Percentiles rank a stretch among this genome's conserved stretches.
Conservation (phyloP, 2,797 vertebrate genomes). For the Gila robusta region DNA sequence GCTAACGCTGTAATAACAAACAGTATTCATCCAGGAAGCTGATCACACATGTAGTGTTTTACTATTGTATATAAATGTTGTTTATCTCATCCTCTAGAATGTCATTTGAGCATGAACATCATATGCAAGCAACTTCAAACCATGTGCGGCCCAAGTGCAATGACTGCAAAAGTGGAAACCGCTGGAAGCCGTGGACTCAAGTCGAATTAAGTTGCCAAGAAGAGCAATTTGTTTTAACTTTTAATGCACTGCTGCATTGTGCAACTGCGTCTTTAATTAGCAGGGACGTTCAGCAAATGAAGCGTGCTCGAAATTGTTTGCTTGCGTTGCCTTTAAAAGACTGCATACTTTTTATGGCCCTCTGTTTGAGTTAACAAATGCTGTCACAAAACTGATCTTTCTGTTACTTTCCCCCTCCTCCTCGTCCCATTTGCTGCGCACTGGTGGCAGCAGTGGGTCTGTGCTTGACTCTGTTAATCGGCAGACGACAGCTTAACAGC, state of each 20-base stretch:
- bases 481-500: slow-evolving; percentile 81
- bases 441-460: slow-evolving; percentile 69
- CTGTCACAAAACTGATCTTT: slow-evolving; percentile 73
- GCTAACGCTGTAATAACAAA: background rate
- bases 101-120: slow-evolving; percentile 42
- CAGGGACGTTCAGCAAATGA: slow-evolving; percentile 76
- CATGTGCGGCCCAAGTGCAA: slow-evolving; percentile 59
- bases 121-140: slow-evolving; percentile 68
- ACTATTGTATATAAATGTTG: slow-evolving; percentile 6
- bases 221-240: slow-evolving; percentile 71
- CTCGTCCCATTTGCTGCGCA: slow-evolving; percentile 68
- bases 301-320: slow-evolving; percentile 73
- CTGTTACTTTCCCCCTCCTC: slow-evolving; percentile 55
- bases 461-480: slow-evolving; percentile 81
- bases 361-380: slow-evolving; percentile 73
- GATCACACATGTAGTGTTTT: slow-evolving; percentile 10
- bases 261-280: slow-evolving; percentile 76
- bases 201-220: slow-evolving; percentile 62
- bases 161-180: slow-evolving; percentile 70
- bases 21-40: background rate
- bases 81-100: slow-evolving; percentile 31
- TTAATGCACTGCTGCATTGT: slow-evolving; percentile 66
- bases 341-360: slow-evolving; percentile 67
- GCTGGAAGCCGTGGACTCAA: slow-evolving; percentile 67
- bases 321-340: slow-evolving; percentile 67